Conservation (phyloP, 2,113 vertebrate species). For the Daubentonia madagascariensis region DNA sequence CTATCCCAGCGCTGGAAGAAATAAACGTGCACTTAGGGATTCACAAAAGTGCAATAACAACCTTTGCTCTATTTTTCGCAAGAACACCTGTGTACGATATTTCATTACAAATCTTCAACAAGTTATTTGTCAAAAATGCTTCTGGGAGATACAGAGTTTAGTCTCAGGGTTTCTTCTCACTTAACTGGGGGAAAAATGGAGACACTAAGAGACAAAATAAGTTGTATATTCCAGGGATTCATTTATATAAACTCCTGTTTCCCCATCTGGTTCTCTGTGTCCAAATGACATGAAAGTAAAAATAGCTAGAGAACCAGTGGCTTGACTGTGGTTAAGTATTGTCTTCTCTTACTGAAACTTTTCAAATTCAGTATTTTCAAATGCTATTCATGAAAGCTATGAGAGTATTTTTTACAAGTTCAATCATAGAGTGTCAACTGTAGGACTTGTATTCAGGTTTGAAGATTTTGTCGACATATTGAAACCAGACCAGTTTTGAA, state of each 20-base stretch:
- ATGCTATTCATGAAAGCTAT: neutral
- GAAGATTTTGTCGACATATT: neutral
- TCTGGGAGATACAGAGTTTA: neutral
- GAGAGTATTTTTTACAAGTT: neutral
- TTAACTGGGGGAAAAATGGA: neutral
- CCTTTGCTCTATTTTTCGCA: no score
- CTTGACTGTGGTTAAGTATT: neutral
- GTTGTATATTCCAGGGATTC: neutral
- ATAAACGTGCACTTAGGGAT: no score
- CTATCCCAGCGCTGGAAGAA: neutral
- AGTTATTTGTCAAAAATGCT: neutral
- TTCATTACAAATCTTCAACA: conserved; percentile 26
- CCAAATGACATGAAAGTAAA: neutral
- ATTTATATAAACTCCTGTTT: neutral
- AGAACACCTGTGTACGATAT: no score
- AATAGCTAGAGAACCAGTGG: neutral
- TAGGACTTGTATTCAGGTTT: neutral
- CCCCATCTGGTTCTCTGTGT: neutral
- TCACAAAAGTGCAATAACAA: no score
- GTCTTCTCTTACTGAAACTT: neutral
- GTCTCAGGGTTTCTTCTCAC: neutral
- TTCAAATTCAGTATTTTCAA: neutral
- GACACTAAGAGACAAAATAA: neutral
- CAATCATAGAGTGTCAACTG: neutral
- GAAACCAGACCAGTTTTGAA: neutral